Base-by-base conservation (phyloP, 1,140 invertebrate genomes). In the Platyscapa corneri region DNA sequence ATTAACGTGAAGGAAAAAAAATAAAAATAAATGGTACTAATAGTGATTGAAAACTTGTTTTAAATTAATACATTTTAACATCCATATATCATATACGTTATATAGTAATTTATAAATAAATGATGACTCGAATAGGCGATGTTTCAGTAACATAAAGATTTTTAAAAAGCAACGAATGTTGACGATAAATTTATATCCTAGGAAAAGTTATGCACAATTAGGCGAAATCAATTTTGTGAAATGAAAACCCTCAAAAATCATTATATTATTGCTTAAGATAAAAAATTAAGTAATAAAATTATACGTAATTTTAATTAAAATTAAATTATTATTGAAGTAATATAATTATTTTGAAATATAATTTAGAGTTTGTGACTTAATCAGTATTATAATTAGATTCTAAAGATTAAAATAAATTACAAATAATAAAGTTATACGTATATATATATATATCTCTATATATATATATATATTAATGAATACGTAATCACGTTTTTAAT, bases 191-290 rank as follows among this genome's bases (percentile, higher is more conserved):
- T 53, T 53, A 23, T 42, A 76, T 76, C 10, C 12, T 18, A 37
- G 32, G 70, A 67, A 83, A 53, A 37, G 14, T 84, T 84, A 49
- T 84, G 64, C 67, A 84, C 75, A 78, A 70, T 78, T 84, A 56
- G 49, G 56, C 65, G 14, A 23, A 60, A 60, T 46, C 8, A 30
- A 14, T 74, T 42, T 18, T 53, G n/a, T 12, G 16, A 42, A 67
- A 8, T 42, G 27, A 42, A 42, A 74, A 12, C 37, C 0, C 0
- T 74, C 42, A 74, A 42, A 74, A n/a, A 42, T 74, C 32, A 74
- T 7, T 20, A 3, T 20, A 39, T 39, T 39, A 39, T n/a, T 42
- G 37, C 27, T 34, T 74, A 74, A 42, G 20, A 70, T 37, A 39
- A 37, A 34, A 67, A 37, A 32, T 67, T 67, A 6, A 34, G 1